Evolutionary conservation across 2,797 vertebrate genomes (phyloP), one percentile per base, ranked within the genome.

Genomic region (Chelmon rostratus): DNA sequence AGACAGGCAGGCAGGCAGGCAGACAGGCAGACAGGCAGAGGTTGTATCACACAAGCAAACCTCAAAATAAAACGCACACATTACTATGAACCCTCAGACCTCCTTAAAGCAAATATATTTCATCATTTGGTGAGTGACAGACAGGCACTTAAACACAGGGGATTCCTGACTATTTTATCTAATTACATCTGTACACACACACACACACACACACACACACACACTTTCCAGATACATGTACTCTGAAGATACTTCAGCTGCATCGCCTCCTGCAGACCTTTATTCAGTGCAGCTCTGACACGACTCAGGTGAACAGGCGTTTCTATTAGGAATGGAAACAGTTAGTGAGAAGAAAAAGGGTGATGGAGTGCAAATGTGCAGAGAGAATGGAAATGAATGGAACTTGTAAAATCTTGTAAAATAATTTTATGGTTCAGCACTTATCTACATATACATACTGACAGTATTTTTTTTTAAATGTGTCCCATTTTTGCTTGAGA

Each of bases 41-140:
- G 69, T 67, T 79, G n/a, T 50, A 56, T 49, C 68, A 63, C 62
- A 78, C 40, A 83, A 28, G 82, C 47, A 49, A 44, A 74, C 49
- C 58, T 67, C 64, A 72, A 85, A 19, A 81, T 64, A 59, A 76
- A 76, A 68, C 37, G 3, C 63, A 79, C 37, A 73, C n/a, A 5
- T 33, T 25, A 31, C 44, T 38, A 76, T 64, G 78, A 83, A 79
- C 59, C n/a, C 40, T 62, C 46, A 67, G 47, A 23, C 49, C 52
- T 38, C 44, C 53, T 23, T 71, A 78, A 68, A 81, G 70, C 76
- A 81, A 81, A 90, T 58, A 79, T 65, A 72, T 76, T 79, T 77
- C 13, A 56, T 70, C 8, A 76, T 78, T 76, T 76, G 23, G 52
- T 65, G 64, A 50, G 44, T 71, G 71, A 83, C 68, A 68, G 44